These are phyloP conservation scores for Propithecus deckenii DNA, from an alignment of 2,797 vertebrate genomes.

Conservation along the genomic window DNA sequence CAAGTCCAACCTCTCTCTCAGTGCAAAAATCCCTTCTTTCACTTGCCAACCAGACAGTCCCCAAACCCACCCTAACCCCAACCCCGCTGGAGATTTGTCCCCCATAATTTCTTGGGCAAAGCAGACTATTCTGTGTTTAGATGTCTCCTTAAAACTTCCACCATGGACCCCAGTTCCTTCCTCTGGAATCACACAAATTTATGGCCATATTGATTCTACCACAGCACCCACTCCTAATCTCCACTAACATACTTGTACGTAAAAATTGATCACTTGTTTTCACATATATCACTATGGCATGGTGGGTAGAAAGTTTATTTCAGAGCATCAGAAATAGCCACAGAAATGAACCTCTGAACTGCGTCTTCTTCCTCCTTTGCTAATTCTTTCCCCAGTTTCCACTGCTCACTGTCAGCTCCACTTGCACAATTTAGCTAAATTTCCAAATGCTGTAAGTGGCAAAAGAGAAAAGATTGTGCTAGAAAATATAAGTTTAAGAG, in stretches of 20 bases:
- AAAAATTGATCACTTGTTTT: neutral
- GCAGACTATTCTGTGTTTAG: neutral
- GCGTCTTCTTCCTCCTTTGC: neutral
- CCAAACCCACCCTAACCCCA: neutral
- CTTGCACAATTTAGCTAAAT: neutral
- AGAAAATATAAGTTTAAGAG: slow-evolving; percentile 8
- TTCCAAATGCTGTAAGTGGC: neutral
- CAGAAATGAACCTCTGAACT: neutral
- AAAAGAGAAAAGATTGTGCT: neutral
- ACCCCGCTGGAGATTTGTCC: neutral
- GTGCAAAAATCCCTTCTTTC: neutral
- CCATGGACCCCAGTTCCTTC: neutral
- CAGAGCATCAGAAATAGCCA: neutral
- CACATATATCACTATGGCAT: neutral
- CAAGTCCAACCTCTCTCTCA: neutral
- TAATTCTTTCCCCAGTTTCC: neutral
- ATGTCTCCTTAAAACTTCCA: neutral
- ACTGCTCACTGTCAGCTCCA: neutral
- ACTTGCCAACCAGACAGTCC: neutral
- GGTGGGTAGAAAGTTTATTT: neutral
- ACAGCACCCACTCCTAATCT: neutral
- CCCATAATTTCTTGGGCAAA: neutral
- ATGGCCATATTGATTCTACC: neutral
- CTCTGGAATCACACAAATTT: neutral
- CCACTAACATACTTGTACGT: neutral